phyloP scores from a whole-genome alignment of 2,888 invertebrate species.

The Nesidiocoris tenuis region DNA sequence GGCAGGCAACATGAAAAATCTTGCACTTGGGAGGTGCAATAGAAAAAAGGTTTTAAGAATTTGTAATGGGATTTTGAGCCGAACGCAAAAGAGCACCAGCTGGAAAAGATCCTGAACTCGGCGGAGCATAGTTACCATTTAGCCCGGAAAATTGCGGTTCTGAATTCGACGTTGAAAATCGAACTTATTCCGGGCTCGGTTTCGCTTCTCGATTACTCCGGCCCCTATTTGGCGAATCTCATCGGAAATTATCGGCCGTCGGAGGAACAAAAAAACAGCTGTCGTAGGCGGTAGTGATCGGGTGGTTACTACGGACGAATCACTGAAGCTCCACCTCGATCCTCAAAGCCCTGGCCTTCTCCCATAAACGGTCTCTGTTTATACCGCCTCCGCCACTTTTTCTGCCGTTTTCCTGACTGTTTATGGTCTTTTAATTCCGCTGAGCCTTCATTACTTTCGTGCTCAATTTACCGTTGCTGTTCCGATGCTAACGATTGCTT shows the following conservation, averaged over 20 bases:
- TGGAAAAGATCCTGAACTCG: no score
- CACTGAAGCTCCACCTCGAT: not conserved
- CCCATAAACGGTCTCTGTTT: not conserved
- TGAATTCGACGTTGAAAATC: no score
- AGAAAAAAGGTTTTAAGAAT: no score
- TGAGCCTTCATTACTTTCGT: not conserved
- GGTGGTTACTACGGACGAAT: slow-evolving; percentile 17
- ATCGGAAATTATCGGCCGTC: not conserved
- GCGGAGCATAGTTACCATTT: no score
- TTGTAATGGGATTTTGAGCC: no score
- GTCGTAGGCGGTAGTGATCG: slow-evolving; percentile 34
- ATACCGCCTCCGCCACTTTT: not conserved
- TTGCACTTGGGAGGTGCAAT: no score
- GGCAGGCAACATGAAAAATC: no score
- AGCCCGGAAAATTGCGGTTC: no score
- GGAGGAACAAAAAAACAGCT: slow-evolving; percentile 14
- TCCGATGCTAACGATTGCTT: no score
- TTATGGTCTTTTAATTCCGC: not conserved
- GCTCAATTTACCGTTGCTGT: no score
- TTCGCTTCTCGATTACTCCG: not conserved
- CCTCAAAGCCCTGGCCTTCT: not conserved
- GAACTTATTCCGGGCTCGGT: no score
- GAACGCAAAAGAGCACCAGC: no score
- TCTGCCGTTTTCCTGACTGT: not conserved
- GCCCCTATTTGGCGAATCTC: not conserved